Base-by-base conservation (phyloP, 1,140 invertebrate species). In the Macrobrachium rosenbergii region DNA sequence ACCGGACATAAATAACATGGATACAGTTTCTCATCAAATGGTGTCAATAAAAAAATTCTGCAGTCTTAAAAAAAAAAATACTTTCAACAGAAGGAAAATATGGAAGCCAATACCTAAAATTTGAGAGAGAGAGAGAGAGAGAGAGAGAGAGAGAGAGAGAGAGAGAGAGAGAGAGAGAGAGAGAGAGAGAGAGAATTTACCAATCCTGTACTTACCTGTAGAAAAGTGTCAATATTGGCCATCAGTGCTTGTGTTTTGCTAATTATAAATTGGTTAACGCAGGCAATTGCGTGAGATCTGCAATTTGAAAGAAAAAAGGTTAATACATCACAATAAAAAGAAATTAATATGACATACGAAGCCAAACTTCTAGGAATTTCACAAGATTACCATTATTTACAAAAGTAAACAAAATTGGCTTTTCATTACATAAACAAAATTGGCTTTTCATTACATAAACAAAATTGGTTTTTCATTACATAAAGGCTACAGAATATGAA, bases 231-330 rank as follows among this genome's bases (percentile, higher is more conserved):
- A 91, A 99, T 98, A 90, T 99, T 97, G 80, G 96, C 92, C 97
- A 99, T 99, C 14, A 99, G 93, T 16, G 96, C 97, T 92, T 95
- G 96, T 19, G 97, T 97, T 90, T 98, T 94, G 91, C 95, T 96
- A 88, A 98, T 96, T 90, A 99, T 99, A 91, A 99, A 99, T 91
- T 99, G 98, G 94, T 99, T 99, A 5, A 99, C 97, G 94, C 98
- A 99, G 60, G 97, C 97, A 91, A 99, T 97, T 23, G 98, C 98
- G 93, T 99, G 98, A 62, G 98, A 98, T 91, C 98, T 95, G 90
- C 19, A 91, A 91, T 89, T 37, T 52, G 2, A 64, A 88, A 87
- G 80, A 19, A 89, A n/a, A 87, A 81, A 64, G 45, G 43, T 72
- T 64, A 86, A 72, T 19, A 52, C 72, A 83, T 58, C 82, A 59